These are phyloP conservation scores for Sebastes reedi DNA, from an alignment of 2,797 vertebrate species.

Conservation along the genomic window DNA sequence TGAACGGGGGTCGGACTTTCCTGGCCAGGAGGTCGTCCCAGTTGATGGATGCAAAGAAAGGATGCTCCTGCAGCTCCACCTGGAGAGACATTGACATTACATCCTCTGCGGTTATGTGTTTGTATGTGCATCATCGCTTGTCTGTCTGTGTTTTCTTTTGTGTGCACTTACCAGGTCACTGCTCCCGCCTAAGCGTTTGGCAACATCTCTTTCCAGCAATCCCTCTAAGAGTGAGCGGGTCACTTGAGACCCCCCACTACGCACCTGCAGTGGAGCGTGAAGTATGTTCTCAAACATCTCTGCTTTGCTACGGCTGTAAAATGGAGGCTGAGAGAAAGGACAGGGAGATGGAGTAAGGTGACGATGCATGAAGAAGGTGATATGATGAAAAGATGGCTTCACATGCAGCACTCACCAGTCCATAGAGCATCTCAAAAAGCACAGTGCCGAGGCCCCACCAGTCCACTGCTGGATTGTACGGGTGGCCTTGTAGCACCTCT, in stretches of 20 bases:
- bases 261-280: constrained; percentile 74
- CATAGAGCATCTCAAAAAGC: constrained; percentile 85
- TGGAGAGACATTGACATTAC: constrained; percentile 47
- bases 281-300: constrained; percentile 85
- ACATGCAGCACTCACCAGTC: constrained; percentile 70
- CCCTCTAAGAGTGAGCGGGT: constrained; percentile 74
- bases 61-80: constrained; percentile 80
- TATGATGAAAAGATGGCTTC: background rate
- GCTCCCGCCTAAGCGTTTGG: constrained; percentile 75
- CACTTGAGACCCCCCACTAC: constrained; percentile 64
- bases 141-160: background rate
- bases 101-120: background rate
- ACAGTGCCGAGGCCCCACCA: constrained; percentile 86
- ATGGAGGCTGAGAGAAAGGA: constrained; percentile 78
- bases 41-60: constrained; percentile 78
- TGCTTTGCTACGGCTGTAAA: constrained; percentile 78
- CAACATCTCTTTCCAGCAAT: constrained; percentile 77
- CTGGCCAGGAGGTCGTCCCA: constrained; percentile 82
- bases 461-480: constrained; percentile 82
- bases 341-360: background rate
- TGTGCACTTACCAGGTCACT: constrained; percentile 76
- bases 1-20: constrained; percentile 78
- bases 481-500: constrained; percentile 80
- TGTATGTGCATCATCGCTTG: background rate
- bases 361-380: constrained; percentile 1